Base-by-base conservation (phyloP, 2,888 invertebrate genomes). In the Rhogogaster chlorosoma region DNA sequence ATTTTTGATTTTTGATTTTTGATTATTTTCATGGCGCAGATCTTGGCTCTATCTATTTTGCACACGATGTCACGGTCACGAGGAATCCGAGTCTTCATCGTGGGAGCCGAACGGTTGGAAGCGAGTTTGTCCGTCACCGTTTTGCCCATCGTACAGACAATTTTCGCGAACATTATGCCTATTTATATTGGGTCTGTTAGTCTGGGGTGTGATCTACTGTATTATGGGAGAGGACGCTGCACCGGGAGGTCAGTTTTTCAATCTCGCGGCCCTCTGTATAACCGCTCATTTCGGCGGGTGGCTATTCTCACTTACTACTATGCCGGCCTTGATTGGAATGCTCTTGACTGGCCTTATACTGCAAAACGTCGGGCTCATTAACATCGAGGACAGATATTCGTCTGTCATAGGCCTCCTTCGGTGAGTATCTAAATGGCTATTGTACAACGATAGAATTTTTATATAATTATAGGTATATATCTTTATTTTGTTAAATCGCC, bases 251-350 rank as follows among this genome's bases (percentile, higher is more conserved):
- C 96, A 97, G 91, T 94, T 98, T 9, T 98, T 97, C 91, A 96
- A 96, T 87, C 94, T 98, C 29, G 97, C 97, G 0, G 94, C 96
- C 0, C 94, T 98, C 1, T 95, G 96, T 75, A 95, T 98, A 87
- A 95, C 95, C 15, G 97, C 98, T 0, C 96, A 98, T 93, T 96
- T 98, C 89, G 97, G 97, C 12, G 98, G 98, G 83, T 97, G 97
- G 96, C 91, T 98, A 38, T 95, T 97, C 93, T 95, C 96, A 86
- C 94, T 97, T 87, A 96, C 97, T 32, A 97, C 97, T 12, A 94
- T 98, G 85, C 98, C 98, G 1, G 96, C 97, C 0, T 95, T 98
- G 18, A 97, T 98, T 88, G 98, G 98, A 82, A 98, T 98, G 97
- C 95, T 98, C 29, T 93, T 97, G 88, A 96, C 97, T 70, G 98